Evolutionary conservation across 2,797 vertebrate genomes (phyloP).

Genomic region (Carduelis carduelis): DNA sequence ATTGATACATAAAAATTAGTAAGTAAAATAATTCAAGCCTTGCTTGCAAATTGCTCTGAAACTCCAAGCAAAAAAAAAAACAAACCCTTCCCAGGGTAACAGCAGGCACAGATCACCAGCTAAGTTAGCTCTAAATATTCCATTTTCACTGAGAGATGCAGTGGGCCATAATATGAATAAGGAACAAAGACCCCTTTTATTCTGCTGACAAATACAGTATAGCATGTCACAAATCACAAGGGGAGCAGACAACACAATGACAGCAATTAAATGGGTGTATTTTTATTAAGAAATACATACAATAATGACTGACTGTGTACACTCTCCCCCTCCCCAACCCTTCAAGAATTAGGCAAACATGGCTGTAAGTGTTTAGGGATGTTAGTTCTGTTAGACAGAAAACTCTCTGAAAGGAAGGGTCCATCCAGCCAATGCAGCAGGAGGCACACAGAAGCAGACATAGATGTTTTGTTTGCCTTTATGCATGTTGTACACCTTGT

Average conservation of each 20-base stretch:
- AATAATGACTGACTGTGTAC: neutral
- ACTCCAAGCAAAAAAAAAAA: neutral
- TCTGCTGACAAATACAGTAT: constrained; percentile 50
- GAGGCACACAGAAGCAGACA: neutral
- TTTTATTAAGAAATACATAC: constrained; percentile 20
- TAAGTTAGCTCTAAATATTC: constrained; percentile 30
- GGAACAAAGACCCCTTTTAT: constrained; percentile 56
- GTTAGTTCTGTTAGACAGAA: neutral
- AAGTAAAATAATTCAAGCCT: neutral
- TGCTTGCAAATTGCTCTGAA: neutral
- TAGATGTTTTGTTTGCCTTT: neutral
- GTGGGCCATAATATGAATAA: neutral
- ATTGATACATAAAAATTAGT: neutral
- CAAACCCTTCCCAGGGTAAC: neutral
- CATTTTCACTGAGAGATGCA: constrained; percentile 1
- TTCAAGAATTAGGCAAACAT: neutral
- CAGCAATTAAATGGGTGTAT: constrained; percentile 28
- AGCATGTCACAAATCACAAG: constrained; percentile 48
- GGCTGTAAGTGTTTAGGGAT: neutral
- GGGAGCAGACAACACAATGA: constrained; percentile 6
- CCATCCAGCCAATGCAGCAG: neutral
- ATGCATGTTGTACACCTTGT: neutral
- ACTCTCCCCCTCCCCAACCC: neutral
- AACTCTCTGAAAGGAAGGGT: neutral
- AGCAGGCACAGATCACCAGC: neutral